These are phyloP conservation scores for Psilopogon haemacephalus DNA, from an alignment of 2,113 vertebrate genomes.

Conservation along the genomic window DNA sequence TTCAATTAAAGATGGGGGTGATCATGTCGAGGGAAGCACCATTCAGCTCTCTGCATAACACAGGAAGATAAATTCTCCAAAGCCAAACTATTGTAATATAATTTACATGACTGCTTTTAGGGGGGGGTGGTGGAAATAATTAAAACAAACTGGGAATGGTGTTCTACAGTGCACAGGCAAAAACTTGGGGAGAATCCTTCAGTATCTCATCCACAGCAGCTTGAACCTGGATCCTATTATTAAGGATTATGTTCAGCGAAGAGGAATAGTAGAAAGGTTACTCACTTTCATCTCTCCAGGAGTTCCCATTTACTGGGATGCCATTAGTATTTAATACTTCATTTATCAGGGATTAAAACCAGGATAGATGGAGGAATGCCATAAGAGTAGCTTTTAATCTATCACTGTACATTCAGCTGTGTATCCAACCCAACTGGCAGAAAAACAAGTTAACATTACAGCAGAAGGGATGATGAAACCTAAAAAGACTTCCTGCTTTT, in stretches of 20 bases:
- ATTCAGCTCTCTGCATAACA: background rate
- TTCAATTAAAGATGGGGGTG: constrained; percentile 55
- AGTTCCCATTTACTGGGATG: constrained; percentile 9
- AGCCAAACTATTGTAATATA: constrained; percentile 20
- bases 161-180: background rate
- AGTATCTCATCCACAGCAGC: background rate
- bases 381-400: background rate
- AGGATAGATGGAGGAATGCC: constrained; percentile 23
- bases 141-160: background rate
- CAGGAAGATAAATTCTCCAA: background rate
- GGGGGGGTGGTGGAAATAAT: too few relatives aligned
- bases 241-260: constrained; percentile 39
- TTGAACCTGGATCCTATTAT: background rate
- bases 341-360: constrained; percentile 56
- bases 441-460: background rate
- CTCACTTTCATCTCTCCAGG: constrained; percentile 48
- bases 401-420: background rate
- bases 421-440: background rate
- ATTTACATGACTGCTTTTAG: background rate
- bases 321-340: constrained; percentile 55
- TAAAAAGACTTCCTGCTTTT: background rate
- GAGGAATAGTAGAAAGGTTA: constrained; percentile 24
- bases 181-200: background rate
- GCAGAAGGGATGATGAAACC: background rate
- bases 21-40: background rate